phyloP scores from a whole-genome alignment of 2,888 invertebrate species.

The Troides oblongomaculatus region DNA sequence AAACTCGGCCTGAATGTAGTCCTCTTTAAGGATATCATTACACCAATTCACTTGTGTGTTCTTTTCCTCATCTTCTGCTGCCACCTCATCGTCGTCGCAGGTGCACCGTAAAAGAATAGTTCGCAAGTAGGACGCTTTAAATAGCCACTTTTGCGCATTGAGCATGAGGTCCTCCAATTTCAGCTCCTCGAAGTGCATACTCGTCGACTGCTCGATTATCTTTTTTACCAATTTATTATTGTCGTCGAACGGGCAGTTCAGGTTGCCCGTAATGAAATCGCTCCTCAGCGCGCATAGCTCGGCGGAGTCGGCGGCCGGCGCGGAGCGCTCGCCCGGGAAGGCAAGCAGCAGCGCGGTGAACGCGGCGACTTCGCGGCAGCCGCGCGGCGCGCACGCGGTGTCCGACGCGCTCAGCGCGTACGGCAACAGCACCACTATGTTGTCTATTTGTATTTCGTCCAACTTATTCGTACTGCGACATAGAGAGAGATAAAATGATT shows the following conservation, averaged over 20 bases:
- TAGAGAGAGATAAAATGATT: too few relatives aligned
- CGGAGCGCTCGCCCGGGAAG: slow-evolving; percentile 13
- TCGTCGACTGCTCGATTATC: slow-evolving; percentile 35
- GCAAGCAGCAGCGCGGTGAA: slow-evolving; percentile 36
- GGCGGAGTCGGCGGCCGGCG: slow-evolving; percentile 6
- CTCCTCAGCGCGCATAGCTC: slow-evolving; percentile 44
- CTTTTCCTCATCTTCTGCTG: neutral
- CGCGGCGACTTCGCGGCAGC: slow-evolving; percentile 28
- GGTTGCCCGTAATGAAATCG: slow-evolving; percentile 43
- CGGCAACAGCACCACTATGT: slow-evolving; percentile 48
- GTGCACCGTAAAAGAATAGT: slow-evolving; percentile 36
- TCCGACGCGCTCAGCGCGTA: slow-evolving; percentile 30
- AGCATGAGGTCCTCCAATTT: slow-evolving; percentile 39
- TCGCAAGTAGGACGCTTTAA: slow-evolving; percentile 46
- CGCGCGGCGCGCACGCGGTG: neutral
- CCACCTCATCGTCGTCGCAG: slow-evolving; percentile 30
- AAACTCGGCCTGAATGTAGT: slow-evolving; percentile 39
- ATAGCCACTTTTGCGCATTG: slow-evolving; percentile 40
- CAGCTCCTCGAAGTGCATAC: slow-evolving; percentile 35
- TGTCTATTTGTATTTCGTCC: slow-evolving; percentile 42
- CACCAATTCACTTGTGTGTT: slow-evolving; percentile 24
- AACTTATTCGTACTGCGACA: slow-evolving; percentile 41
- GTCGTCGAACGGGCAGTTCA: slow-evolving; percentile 53
- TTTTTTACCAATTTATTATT: slow-evolving; percentile 39
- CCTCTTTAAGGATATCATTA: slow-evolving; percentile 37